Base-by-base conservation (phyloP, 1,140 invertebrate genomes). In the Augochlora pura region DNA sequence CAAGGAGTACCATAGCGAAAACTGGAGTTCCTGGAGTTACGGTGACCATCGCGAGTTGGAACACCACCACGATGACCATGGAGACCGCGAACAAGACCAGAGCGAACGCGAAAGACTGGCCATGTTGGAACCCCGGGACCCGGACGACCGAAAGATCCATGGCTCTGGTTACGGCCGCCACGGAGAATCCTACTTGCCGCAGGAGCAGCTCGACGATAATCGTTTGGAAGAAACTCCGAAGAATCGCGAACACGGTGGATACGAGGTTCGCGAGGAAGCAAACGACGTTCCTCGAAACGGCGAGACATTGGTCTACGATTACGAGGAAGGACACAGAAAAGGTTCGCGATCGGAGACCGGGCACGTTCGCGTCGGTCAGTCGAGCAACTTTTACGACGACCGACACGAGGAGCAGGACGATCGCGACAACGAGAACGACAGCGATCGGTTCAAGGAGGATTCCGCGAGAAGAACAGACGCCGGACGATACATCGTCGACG, bases 1-100 rank as follows among this genome's bases (percentile, higher is more conserved):
- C 70, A 90, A 94, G 74, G 90, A 93, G 54, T 91, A 93, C 62
- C 92, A 92, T 77, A 91, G 94, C 76, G 90, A 93, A 7, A 93
- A 94, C 46, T 91, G 86, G 87, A 91, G 87, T 67, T 89, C 88
- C 3, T 93, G 87, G 79, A 88, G 75, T n/a, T 89, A 92, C 65
- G 82, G 82, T 1, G 75, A 85, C 9, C 88, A 91, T 8, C 89
- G 88, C 27, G 90, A 90, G 25, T 80, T 92, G 46, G 86, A 80
- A 1, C 38, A 84, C 25, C 38, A 68, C 9, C 27, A 52, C 32
- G 77, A 38, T 25, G 71, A 86, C 42, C 16, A 52, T 6, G 14
- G 21, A 52, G 8, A 63, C 9, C 46, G 59, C 21, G 46, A 54
- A n/a, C n/a, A n/a, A 21, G 27, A 68, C 18, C n/a, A 66, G 12